Evolutionary conservation across 2,113 vertebrate genomes (phyloP), one percentile per base, ranked within the genome.

Genomic region (Cyanoramphus novaezelandiae): DNA sequence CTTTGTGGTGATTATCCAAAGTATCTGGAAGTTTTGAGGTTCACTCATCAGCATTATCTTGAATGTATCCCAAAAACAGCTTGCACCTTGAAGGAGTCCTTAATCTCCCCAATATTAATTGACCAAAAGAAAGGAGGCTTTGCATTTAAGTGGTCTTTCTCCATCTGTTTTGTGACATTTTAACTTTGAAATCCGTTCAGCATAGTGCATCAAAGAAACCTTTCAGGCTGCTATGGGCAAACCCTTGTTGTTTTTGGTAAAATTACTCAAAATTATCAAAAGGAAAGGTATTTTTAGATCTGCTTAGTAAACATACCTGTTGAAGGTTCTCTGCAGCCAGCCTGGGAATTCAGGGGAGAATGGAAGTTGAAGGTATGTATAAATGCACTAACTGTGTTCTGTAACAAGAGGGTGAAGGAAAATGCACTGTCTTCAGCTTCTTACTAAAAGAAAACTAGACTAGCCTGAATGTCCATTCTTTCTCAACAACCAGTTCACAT

Each of bases 1-100:
- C 60, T 83, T 96, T 95, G 71, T 94, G 92, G 90, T 90, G 82
- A 41, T 79, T 71, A 76, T 94, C 90, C 90, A 96, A 62, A 84
- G 92, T 92, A 94, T 78, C 55, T 75, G 82, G 76, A 92, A 90
- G 17, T 57, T 55, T 52, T 37, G 82, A 94, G 52, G 71, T 68
- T 96, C 60, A 20, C 60, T 85, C 88, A 13, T 75, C 80, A 84
- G 65, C 43, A 29, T 57, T 52, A 90, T 90, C 88, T 84, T 55
- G 76, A 60, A 39, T 2, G 64, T 83, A 91, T 93, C 93, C 95
- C 82, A 81, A 62, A 86, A 62, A 33, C 53, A 71, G 47, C 47
- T 64, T 87, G 90, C 80, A 60, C 85, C 88, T 90, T 88, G 82
- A 77, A 84, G 53, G 5, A 75, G 17, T 71, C 52, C 57, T 87